phyloP scores from a whole-genome alignment of 2,888 invertebrate genomes.

The Danaus chrysippus region DNA sequence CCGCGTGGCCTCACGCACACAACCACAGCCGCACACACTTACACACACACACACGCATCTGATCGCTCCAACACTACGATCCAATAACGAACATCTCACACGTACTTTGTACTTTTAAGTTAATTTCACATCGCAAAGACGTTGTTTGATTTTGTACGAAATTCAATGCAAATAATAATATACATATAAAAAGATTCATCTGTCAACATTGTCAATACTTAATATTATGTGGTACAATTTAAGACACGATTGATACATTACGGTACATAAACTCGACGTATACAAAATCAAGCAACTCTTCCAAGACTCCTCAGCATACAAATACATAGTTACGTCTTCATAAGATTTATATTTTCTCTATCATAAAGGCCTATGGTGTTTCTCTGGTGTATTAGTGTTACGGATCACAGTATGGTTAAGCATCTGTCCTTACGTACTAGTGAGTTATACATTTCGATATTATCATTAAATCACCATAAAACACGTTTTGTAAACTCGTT shows the following conservation, averaged over 20 bases:
- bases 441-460: constrained; percentile 74
- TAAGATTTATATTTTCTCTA: constrained; percentile 41
- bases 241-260: too few species aligned
- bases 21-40: constrained; percentile 36
- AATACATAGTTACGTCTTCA: constrained; percentile 35
- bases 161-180: background rate
- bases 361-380: constrained; percentile 64
- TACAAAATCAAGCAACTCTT: too few species aligned
- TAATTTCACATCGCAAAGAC: constrained; percentile 18
- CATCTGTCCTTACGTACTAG: constrained; percentile 78
- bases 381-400: constrained; percentile 68
- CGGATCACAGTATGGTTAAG: constrained; percentile 77
- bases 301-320: too few species aligned
- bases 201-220: background rate
- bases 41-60: constrained; percentile 38
- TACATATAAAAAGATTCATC: constrained; percentile 3
- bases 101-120: constrained; percentile 64
- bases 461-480: constrained; percentile 74
- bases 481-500: constrained; percentile 70
- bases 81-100: constrained; percentile 73
- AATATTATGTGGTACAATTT: background rate
- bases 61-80: constrained; percentile 50
- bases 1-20: constrained; percentile 43
- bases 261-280: too few species aligned
- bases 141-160: constrained; percentile 25